Percentiles rank a stretch among this genome's conserved stretches.
These are phyloP conservation scores for Lasioglossum marginatum DNA, from an alignment of 2,888 invertebrate species.

Conservation along the genomic window DNA sequence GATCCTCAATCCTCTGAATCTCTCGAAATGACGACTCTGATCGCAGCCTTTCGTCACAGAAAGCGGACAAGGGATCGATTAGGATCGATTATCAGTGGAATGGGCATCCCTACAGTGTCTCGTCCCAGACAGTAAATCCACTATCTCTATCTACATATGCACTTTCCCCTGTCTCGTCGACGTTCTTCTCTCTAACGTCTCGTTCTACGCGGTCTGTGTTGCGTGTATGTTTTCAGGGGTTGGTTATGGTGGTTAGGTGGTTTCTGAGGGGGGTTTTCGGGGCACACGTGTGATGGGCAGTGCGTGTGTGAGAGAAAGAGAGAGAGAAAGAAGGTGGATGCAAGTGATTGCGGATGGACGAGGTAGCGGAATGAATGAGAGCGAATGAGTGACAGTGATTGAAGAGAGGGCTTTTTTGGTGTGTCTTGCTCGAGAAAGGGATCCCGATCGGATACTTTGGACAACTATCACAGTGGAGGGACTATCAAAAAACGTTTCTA, in stretches of 20 bases:
- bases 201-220: conserved; percentile 60
- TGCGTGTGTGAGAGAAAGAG: conserved; percentile 63
- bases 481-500: conserved; percentile 63
- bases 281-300: conserved; percentile 64
- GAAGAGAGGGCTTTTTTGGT: conserved; percentile 45
- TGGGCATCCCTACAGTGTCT: conserved; percentile 70
- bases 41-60: not conserved
- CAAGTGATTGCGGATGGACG: conserved; percentile 67
- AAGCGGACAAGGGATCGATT: conserved; percentile 34
- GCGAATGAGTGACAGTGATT: conserved; percentile 73
- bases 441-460: conserved; percentile 50
- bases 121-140: conserved; percentile 52
- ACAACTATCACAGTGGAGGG: conserved; percentile 66
- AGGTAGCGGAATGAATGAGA: conserved; percentile 45
- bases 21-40: not conserved
- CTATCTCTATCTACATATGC: conserved; percentile 49
- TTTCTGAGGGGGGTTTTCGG: not conserved
- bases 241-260: not conserved
- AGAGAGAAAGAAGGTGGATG: conserved; percentile 56
- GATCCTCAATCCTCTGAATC: not conserved
- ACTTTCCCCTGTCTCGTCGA: conserved; percentile 47
- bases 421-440: conserved; percentile 54
- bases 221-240: conserved; percentile 60
- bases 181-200: conserved; percentile 60
- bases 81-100: conserved; percentile 65